These are phyloP conservation scores for Caenorhabditis sp. DNA, from an alignment of 2,888 invertebrate species.

Conservation along the genomic window DNA sequence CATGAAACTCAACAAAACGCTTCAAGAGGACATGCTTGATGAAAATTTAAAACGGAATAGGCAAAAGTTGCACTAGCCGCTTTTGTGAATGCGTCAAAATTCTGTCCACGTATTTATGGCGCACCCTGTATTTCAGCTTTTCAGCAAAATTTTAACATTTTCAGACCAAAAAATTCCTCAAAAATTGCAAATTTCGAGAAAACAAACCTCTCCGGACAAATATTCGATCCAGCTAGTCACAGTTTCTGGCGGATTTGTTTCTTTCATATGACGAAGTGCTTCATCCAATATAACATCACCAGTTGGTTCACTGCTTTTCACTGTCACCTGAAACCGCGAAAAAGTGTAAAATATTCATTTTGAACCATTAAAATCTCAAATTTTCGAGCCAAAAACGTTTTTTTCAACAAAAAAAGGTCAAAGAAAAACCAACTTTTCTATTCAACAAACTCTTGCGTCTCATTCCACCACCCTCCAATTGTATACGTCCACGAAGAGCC, in stretches of 20 bases:
- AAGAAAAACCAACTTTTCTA: constrained; percentile 77
- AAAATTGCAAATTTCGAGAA: neutral
- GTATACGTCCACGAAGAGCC: constrained; percentile 90
- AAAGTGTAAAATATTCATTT: neutral
- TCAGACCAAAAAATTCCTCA: neutral
- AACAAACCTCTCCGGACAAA: constrained; percentile 82
- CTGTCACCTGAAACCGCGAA: constrained; percentile 71
- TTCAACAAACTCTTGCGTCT: constrained; percentile 85
- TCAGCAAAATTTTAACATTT: too few species aligned
- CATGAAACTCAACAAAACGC: too few species aligned
- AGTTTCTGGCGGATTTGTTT: constrained; percentile 94
- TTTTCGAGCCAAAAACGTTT: neutral
- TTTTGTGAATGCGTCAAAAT: too few species aligned
- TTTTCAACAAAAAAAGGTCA: constrained; percentile 3
- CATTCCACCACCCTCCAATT: constrained; percentile 96
- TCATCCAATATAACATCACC: constrained; percentile 90
- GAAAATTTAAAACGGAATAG: too few species aligned
- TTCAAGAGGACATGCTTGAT: too few species aligned
- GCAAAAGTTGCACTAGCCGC: too few species aligned
- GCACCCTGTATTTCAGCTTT: too few species aligned
- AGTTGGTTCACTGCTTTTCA: constrained; percentile 89
- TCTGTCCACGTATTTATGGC: too few species aligned
- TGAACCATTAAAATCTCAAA: neutral
- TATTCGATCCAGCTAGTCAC: constrained; percentile 99
- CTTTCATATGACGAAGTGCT: constrained; percentile 95